These are phyloP conservation scores for Paramisgurnus dabryanus DNA, from an alignment of 2,113 vertebrate genomes.

Conservation along the genomic window DNA sequence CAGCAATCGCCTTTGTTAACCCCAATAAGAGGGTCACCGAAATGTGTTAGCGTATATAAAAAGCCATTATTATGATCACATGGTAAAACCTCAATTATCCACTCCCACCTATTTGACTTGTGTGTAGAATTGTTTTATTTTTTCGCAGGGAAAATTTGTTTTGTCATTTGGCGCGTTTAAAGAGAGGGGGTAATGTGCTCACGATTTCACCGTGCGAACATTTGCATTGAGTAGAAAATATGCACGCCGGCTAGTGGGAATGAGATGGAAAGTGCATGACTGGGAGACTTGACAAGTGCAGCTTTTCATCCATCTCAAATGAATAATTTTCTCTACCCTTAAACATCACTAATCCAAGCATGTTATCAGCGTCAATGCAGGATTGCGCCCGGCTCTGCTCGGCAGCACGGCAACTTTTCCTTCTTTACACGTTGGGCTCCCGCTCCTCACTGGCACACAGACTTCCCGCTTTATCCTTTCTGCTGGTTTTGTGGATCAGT, in stretches of 20 bases:
- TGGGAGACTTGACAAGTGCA: slow-evolving; percentile 80
- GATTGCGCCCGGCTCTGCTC: slow-evolving; percentile 74
- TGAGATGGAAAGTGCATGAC: slow-evolving; percentile 80
- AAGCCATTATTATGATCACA: slow-evolving; percentile 20
- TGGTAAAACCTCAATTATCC: background rate
- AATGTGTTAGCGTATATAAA: background rate
- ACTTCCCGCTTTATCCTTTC: slow-evolving; percentile 68
- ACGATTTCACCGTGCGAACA: slow-evolving; percentile 71
- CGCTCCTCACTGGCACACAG: slow-evolving; percentile 72
- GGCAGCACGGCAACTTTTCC: slow-evolving; percentile 71
- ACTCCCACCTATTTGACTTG: slow-evolving; percentile 51
- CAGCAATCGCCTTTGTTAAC: background rate
- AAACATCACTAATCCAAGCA: slow-evolving; percentile 80
- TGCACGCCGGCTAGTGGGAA: slow-evolving; percentile 74
- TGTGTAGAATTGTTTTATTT: slow-evolving; percentile 41
- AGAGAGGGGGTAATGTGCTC: slow-evolving; percentile 70
- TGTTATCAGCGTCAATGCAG: slow-evolving; percentile 79
- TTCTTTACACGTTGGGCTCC: slow-evolving; percentile 69
- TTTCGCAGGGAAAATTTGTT: slow-evolving; percentile 65
- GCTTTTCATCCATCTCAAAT: slow-evolving; percentile 81
- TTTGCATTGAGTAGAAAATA: slow-evolving; percentile 78
- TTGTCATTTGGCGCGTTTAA: slow-evolving; percentile 67
- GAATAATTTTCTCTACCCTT: slow-evolving; percentile 81
- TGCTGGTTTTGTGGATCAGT: slow-evolving; percentile 78
- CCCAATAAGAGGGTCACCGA: background rate